Percentiles rank a stretch among this genome's conserved stretches.
These are phyloP conservation scores for Chironomus riparius DNA, from an alignment of 2,888 invertebrate species.

Conservation along the genomic window DNA sequence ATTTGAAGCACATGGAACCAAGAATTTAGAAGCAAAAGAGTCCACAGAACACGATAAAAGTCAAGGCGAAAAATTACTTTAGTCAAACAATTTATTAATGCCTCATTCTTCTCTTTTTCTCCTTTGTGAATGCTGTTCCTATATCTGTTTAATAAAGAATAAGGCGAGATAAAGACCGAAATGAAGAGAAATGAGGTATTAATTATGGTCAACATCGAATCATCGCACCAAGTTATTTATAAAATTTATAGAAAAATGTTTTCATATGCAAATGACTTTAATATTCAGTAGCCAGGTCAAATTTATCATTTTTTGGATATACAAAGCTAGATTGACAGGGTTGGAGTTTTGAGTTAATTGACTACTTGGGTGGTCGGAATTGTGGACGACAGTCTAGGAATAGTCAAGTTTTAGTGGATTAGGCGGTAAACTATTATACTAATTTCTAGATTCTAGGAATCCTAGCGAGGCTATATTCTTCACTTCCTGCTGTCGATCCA, in stretches of 20 bases:
- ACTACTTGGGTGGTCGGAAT: too few relatives aligned
- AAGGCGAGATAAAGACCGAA: not conserved
- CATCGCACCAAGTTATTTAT: not conserved
- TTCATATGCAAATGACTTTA: conserved; percentile 17
- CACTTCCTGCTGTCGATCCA: too few relatives aligned
- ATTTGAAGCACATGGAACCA: not conserved
- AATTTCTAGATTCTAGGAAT: too few relatives aligned
- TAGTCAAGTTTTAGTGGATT: too few relatives aligned
- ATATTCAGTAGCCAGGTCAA: not conserved
- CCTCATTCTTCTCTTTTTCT: not conserved
- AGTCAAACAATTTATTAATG: conserved; percentile 22
- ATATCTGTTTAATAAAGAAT: not conserved
- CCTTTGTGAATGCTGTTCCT: not conserved
- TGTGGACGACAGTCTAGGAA: too few relatives aligned
- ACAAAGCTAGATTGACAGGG: not conserved
- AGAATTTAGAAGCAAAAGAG: too few relatives aligned
- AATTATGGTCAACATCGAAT: not conserved
- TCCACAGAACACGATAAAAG: not conserved
- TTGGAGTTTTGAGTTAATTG: not conserved
- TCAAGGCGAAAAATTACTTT: conserved; percentile 21
- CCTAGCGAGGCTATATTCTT: too few relatives aligned
- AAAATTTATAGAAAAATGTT: too few relatives aligned
- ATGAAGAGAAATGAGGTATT: not conserved
- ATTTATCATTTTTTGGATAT: not conserved
- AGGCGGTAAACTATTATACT: too few relatives aligned